Percentiles rank a stretch among this genome's conserved stretches.
These are phyloP conservation scores for Xyrauchen texanus DNA, from an alignment of 2,113 vertebrate species.

Conservation along the genomic window DNA sequence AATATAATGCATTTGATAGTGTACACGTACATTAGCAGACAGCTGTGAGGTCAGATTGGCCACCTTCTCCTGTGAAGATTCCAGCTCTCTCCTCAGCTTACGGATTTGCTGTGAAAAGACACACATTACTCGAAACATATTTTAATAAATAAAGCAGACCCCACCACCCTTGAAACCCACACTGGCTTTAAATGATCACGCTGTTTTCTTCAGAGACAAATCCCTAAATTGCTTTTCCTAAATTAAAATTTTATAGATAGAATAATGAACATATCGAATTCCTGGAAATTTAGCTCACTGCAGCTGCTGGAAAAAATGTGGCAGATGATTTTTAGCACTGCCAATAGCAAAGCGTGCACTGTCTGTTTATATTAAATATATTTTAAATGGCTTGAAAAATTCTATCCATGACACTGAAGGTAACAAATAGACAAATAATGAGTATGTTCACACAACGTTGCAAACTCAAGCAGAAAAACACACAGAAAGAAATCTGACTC, in stretches of 20 bases:
- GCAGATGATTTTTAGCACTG: slow-evolving; percentile 22
- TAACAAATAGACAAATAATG: slow-evolving; percentile 9
- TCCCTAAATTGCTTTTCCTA: background rate
- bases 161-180: background rate
- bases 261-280: background rate
- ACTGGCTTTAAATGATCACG: too few relatives aligned
- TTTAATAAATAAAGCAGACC: background rate
- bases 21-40: slow-evolving; percentile 85
- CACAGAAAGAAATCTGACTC: too few relatives aligned
- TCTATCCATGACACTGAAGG: background rate
- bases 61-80: slow-evolving; percentile 96
- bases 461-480: background rate
- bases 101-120: slow-evolving; percentile 86
- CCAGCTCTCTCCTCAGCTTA: slow-evolving; percentile 90
- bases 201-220: too few relatives aligned
- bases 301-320: slow-evolving; percentile 20
- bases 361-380: slow-evolving; percentile 5
- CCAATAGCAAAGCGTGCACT: slow-evolving; percentile 14
- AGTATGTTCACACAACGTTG: background rate
- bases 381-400: background rate
- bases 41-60: slow-evolving; percentile 89
- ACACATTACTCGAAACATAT: background rate
- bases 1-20: background rate
- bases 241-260: background rate
- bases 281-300: background rate